Percentiles rank a stretch among this genome's conserved stretches.
Evolutionary conservation across 2,888 invertebrate genomes (phyloP).

Genomic region (Lomographa bimaculata): DNA sequence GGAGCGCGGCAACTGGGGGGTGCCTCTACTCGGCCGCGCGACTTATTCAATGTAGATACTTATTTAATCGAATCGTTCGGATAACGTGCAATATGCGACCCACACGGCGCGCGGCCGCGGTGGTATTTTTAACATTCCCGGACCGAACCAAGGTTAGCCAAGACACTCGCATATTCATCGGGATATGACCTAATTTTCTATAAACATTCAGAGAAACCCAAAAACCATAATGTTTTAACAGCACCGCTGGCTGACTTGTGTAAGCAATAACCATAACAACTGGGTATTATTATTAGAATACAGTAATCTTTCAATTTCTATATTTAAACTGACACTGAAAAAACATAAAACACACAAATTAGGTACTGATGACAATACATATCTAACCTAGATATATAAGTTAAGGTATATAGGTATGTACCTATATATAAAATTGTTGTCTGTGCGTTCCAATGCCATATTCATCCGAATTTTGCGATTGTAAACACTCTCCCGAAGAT

Average conservation of each 20-base stretch:
- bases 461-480: no score
- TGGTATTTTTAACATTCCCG: slow-evolving; percentile 83
- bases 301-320: no score
- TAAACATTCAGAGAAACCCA: slow-evolving; percentile 55
- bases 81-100: slow-evolving; percentile 45
- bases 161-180: slow-evolving; percentile 78
- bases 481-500: no score
- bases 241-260: slow-evolving; percentile 5
- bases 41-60: slow-evolving; percentile 31
- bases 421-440: no score
- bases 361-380: no score
- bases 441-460: no score
- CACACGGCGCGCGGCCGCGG: slow-evolving; percentile 54
- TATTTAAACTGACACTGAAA: no score
- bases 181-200: slow-evolving; percentile 80
- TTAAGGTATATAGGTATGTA: no score
- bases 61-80: slow-evolving; percentile 58
- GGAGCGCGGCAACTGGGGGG: background rate
- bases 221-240: slow-evolving; percentile 23
- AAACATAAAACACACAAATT: no score
- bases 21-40: slow-evolving; percentile 1
- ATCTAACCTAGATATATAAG: no score
- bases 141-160: slow-evolving; percentile 80
- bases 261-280: no score
- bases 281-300: no score